Conservation (phyloP, 2,888 invertebrate species). For the Dasysyrphus tricinctus region DNA sequence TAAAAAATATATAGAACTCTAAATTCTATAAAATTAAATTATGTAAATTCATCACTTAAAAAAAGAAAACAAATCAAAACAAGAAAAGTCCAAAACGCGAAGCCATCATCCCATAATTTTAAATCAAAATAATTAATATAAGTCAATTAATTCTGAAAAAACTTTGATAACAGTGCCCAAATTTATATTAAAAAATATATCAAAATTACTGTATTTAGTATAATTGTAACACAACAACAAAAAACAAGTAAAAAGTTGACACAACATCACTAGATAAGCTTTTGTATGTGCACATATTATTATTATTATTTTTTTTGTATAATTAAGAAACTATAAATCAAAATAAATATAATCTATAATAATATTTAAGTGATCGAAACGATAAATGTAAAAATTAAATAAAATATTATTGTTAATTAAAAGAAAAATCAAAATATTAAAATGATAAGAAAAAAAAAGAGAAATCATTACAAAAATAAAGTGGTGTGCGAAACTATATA, state of each 20-base stretch:
- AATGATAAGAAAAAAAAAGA: not conserved
- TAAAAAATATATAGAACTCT: not conserved
- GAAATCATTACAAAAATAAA: slow-evolving; percentile 31
- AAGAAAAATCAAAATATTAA: not conserved
- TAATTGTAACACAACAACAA: not conserved
- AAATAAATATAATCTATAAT: slow-evolving; percentile 26
- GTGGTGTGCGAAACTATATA: slow-evolving; percentile 22
- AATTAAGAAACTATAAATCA: slow-evolving; percentile 73
- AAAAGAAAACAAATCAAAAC: not conserved
- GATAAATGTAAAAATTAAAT: slow-evolving; percentile 44
- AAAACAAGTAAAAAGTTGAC: slow-evolving; percentile 2
- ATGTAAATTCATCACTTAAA: not conserved
- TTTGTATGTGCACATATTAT: slow-evolving; percentile 37
- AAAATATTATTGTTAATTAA: slow-evolving; percentile 36
- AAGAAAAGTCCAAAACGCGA: not conserved
- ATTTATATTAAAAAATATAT: slow-evolving; percentile 11
- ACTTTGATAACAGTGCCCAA: slow-evolving; percentile 14
- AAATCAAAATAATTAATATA: not conserved
- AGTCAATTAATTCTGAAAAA: slow-evolving; percentile 26
- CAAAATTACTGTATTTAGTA: not conserved
- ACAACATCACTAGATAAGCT: slow-evolving; percentile 51
- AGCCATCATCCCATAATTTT: slow-evolving; percentile 19
- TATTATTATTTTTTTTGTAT: slow-evolving; percentile 44
- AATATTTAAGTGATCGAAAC: slow-evolving; percentile 47
- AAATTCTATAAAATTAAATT: not conserved